phyloP scores from a whole-genome alignment of 1,140 invertebrate genomes.

The Bombus fervidus region DNA sequence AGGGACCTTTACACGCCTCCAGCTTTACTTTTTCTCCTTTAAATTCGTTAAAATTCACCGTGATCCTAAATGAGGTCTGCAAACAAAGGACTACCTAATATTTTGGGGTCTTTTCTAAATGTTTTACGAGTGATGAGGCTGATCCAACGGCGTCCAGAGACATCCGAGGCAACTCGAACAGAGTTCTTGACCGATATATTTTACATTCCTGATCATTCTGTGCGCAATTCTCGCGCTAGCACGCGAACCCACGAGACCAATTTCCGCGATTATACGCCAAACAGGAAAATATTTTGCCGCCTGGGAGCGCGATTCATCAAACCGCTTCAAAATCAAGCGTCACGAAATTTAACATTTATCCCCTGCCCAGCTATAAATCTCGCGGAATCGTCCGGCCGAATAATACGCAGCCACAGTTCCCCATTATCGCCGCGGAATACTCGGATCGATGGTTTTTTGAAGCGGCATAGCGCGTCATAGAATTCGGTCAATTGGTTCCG shows the following conservation, averaged over 20 bases:
- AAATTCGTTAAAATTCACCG: background rate
- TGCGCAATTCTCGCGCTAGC: background rate
- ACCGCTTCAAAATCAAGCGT: slow-evolving; percentile 58
- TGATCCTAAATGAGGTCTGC: background rate
- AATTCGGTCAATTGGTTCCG: slow-evolving; percentile 11
- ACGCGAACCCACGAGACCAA: background rate
- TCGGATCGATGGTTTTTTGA: slow-evolving; percentile 50
- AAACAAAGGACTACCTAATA: background rate
- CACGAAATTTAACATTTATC: slow-evolving; percentile 64
- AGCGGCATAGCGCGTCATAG: slow-evolving; percentile 14
- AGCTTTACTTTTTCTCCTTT: background rate
- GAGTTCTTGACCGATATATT: background rate
- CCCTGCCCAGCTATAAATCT: slow-evolving; percentile 57
- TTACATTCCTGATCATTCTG: background rate
- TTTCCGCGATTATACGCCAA: slow-evolving; percentile 43
- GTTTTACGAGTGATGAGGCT: background rate
- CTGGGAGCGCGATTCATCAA: slow-evolving; percentile 38
- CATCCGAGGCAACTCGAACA: no score
- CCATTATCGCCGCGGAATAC: slow-evolving; percentile 50
- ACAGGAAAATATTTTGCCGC: slow-evolving; percentile 38
- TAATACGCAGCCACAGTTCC: slow-evolving; percentile 10
- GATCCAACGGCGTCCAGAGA: background rate
- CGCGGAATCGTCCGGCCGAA: slow-evolving; percentile 34
- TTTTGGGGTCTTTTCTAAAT: background rate
- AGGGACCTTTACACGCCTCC: background rate